Conservation (phyloP, 1,140 invertebrate genomes). For the Antheraea pernyi region DNA sequence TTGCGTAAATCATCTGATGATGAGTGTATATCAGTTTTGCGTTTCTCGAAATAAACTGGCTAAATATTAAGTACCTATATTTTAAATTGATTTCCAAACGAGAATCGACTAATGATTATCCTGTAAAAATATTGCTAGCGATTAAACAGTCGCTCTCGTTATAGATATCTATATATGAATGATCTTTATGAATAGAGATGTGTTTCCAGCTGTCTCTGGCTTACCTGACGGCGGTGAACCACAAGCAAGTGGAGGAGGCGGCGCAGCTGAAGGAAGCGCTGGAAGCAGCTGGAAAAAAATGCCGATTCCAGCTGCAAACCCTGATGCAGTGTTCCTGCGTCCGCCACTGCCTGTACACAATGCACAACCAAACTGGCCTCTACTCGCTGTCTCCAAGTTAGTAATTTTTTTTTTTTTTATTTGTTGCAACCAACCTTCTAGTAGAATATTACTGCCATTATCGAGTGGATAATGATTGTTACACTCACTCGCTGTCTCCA, state of each 20-base stretch:
- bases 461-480: no score
- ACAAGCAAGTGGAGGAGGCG: constrained; percentile 91
- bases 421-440: no score
- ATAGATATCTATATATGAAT: no score
- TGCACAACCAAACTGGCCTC: constrained; percentile 97
- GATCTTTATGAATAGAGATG: background rate
- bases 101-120: no score
- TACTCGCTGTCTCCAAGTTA: constrained; percentile 91
- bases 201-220: constrained; percentile 81
- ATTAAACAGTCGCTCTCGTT: no score
- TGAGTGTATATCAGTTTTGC: no score
- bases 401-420: constrained; percentile 21
- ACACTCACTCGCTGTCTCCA: no score
- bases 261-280: constrained; percentile 84
- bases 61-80: no score
- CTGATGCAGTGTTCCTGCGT: constrained; percentile 88
- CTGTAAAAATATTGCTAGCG: no score
- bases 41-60: no score
- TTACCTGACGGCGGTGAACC: constrained; percentile 97
- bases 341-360: constrained; percentile 94
- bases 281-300: constrained; percentile 83
- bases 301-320: constrained; percentile 87
- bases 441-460: background rate
- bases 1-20: no score
- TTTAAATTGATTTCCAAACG: no score